Percentiles rank a stretch among this genome's conserved stretches.
These are phyloP conservation scores for Narcine bancroftii DNA, from an alignment of 2,113 vertebrate species.

Conservation along the genomic window DNA sequence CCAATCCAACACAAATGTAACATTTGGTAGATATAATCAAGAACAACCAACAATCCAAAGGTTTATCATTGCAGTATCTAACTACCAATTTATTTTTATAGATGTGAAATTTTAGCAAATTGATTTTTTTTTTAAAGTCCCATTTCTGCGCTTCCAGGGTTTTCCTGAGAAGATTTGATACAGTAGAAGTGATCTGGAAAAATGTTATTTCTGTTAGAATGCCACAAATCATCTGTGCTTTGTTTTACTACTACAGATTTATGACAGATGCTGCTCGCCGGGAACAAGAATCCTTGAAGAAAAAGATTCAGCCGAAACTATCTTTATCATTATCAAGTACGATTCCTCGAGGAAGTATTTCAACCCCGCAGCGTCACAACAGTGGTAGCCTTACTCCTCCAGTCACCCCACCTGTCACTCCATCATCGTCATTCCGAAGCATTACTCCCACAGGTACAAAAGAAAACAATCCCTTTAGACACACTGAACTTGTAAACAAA, in stretches of 20 bases:
- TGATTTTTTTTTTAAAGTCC: not conserved
- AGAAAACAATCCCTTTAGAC: not conserved
- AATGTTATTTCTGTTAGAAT: not conserved
- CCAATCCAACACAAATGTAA: not conserved
- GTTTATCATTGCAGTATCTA: not conserved
- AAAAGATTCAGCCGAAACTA: constrained; percentile 89
- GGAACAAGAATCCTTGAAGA: constrained; percentile 86
- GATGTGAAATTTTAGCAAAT: not conserved
- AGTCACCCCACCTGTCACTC: constrained; percentile 93
- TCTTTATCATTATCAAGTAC: constrained; percentile 77
- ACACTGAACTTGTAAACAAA: not conserved
- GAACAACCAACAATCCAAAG: not conserved
- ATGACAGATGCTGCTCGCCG: constrained; percentile 93
- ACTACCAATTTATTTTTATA: not conserved
- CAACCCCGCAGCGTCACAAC: constrained; percentile 84
- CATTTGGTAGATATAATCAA: not conserved
- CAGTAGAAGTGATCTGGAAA: not conserved
- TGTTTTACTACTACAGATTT: constrained; percentile 64
- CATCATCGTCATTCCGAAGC: constrained; percentile 92
- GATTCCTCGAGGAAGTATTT: constrained; percentile 79
- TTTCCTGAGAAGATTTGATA: not conserved
- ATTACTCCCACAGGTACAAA: constrained; percentile 86
- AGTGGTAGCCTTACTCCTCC: constrained; percentile 96
- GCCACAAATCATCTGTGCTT: not conserved
- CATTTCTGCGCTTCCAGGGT: not conserved